Conservation (phyloP, 1,140 invertebrate species). For the Aphaenogaster ashmeadi region DNA sequence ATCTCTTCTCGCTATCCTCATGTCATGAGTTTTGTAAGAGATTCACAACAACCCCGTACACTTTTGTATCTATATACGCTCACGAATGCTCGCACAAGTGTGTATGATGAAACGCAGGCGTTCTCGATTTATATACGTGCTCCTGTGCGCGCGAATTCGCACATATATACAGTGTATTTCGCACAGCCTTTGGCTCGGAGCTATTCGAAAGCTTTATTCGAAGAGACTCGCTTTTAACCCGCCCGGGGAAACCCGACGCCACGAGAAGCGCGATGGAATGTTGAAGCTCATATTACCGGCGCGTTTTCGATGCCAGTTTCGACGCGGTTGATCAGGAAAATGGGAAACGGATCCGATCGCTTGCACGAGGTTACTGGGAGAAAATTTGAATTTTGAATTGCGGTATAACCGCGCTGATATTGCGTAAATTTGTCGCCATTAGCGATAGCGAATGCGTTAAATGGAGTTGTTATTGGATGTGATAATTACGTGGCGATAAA, state of each 20-base stretch:
- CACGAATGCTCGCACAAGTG: not conserved
- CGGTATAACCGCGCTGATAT: not conserved
- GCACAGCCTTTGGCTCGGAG: conserved; percentile 60
- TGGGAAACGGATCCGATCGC: conserved; percentile 53
- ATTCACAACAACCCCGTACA: conserved; percentile 33
- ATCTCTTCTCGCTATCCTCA: conserved; percentile 56
- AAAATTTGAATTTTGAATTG: conserved; percentile 50
- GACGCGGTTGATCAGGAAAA: conserved; percentile 55
- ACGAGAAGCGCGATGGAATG: conserved; percentile 54
- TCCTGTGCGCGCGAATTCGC: conserved; percentile 26
- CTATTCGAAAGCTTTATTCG: conserved; percentile 64
- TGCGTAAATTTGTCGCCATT: conserved; percentile 21
- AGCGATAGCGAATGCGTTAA: conserved; percentile 6
- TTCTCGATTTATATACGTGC: conserved; percentile 43
- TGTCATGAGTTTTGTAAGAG: conserved; percentile 60
- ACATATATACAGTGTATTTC: conserved; percentile 49
- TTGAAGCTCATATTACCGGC: conserved; percentile 37
- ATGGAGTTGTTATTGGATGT: conserved; percentile 7
- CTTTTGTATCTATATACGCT: conserved; percentile 9
- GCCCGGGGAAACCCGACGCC: conserved; percentile 48
- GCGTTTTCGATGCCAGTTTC: conserved; percentile 50
- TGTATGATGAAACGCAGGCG: conserved; percentile 32
- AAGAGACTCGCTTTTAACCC: conserved; percentile 62
- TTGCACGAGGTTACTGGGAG: not conserved
- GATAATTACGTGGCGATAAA: conserved; percentile 35